These are phyloP conservation scores for Umimayanthus kanabou DNA, from an alignment of 92 coral and sea anemone species.

Conservation along the genomic window DNA sequence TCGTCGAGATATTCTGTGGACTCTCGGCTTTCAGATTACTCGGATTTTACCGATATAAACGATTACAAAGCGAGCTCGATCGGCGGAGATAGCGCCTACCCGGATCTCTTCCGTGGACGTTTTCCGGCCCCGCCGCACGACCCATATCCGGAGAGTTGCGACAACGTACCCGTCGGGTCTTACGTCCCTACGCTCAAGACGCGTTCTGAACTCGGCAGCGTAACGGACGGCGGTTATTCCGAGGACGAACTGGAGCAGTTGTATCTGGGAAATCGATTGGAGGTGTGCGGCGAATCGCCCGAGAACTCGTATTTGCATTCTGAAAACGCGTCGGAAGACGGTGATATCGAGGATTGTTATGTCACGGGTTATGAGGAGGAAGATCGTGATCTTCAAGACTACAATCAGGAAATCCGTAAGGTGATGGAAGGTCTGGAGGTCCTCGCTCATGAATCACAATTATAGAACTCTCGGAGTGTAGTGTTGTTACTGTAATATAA, in stretches of 20 bases:
- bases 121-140: constrained; percentile 88
- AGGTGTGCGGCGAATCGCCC: constrained; percentile 90
- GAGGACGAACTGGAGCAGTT: constrained; percentile 86
- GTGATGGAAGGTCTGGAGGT: constrained; percentile 84
- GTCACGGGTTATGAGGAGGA: constrained; percentile 32
- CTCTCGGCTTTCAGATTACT: constrained; percentile 74
- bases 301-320: constrained; percentile 87
- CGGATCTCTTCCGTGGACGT: constrained; percentile 76
- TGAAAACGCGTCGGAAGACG: constrained; percentile 80
- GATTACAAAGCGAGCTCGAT: constrained; percentile 49
- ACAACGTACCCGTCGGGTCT: constrained; percentile 77
- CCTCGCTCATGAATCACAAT: constrained; percentile 74
- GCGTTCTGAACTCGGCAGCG: constrained; percentile 84
- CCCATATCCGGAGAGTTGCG: constrained; percentile 88
- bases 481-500: constrained; percentile 1
- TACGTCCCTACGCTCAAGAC: constrained; percentile 73
- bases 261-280: constrained; percentile 88
- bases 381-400: constrained; percentile 46
- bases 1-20: constrained; percentile 84
- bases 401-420: constrained; percentile 68
- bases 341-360: constrained; percentile 49
- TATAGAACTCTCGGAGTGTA: constrained; percentile 44
- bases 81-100: constrained; percentile 62
- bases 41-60: constrained; percentile 81
- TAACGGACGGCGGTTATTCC: constrained; percentile 78